Evolutionary conservation across 2,113 vertebrate genomes (phyloP).

Genomic region (Bubo blakistoni): DNA sequence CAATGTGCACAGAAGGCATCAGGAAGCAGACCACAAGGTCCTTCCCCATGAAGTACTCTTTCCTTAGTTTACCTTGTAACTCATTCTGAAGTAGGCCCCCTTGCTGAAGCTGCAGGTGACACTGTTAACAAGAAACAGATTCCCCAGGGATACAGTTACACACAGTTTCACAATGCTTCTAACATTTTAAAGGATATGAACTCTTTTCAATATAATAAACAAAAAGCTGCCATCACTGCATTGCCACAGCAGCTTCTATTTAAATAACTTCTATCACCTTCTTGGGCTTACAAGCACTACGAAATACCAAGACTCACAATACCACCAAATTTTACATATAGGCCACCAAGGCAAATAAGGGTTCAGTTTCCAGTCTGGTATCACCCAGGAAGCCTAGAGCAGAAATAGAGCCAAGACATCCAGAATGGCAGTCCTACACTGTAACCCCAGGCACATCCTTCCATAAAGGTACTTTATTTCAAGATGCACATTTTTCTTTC

Average conservation of each 20-base stretch:
- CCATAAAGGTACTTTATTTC: slow-evolving; percentile 11
- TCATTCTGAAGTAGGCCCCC: not conserved
- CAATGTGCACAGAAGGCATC: fast-evolving
- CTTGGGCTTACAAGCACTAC: not conserved
- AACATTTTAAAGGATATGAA: not conserved
- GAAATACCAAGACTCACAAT: not conserved
- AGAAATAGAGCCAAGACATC: not conserved
- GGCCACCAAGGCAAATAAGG: not conserved
- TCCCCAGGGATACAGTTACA: not conserved
- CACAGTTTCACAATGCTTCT: not conserved
- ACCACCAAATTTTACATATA: not conserved
- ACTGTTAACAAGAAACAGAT: not conserved
- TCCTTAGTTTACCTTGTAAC: not conserved
- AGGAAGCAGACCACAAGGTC: not conserved
- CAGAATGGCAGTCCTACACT: not conserved
- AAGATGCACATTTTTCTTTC: not conserved
- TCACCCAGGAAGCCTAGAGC: not conserved
- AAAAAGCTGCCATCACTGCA: not conserved
- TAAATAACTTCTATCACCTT: not conserved
- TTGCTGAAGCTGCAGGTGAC: not conserved
- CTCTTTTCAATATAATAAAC: not conserved
- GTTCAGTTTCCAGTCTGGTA: not conserved
- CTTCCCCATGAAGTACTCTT: not conserved
- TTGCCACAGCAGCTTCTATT: not conserved
- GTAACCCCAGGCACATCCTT: not conserved